Base-by-base conservation (phyloP, 2,888 invertebrate species). In the Pilophorus perplexus region DNA sequence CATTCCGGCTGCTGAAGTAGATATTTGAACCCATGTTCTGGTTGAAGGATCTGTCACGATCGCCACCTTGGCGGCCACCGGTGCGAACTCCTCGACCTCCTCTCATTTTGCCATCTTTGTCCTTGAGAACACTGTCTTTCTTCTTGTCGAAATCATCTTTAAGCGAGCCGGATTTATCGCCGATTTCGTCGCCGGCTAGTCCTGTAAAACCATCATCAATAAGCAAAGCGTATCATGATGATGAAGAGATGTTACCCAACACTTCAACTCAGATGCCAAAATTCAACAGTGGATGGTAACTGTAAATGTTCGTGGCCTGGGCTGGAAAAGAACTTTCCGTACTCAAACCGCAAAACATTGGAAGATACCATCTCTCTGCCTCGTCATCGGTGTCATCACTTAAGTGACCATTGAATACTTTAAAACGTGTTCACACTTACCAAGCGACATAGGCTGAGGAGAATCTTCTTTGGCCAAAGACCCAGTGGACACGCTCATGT, bases 91-190 rank as follows among this genome's bases (percentile, higher is more conserved):
- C 59, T 22, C 55, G 55, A 3, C 37, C 55, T 6, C 37, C 37
- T 3, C 37, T 22, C 10, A 20, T 55, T 37, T 59, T 59, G 5
- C 59, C 59, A 10, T 59, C 59, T 40, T 42, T 59, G 23, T 59
- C 42, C 18, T 40, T 40, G 4, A 42, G 23, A 27, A 40, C 25
- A 12, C 59, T 28, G 8, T 59, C 59, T 42, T 42, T 59, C 27
- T 59, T 59, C 40, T 59, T 59, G 18, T 59, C 59, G 27, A 40
- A 59, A 23, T 14, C n/a, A 25, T 42, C 14, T 23, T 59, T 44
- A n/a, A 42, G 42, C 20, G 40, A 42, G 3, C 14, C 3, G 8
- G 59, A 42, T 40, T 59, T 59, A 8, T 59, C 59, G 27, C 25
- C 25, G 2, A 40, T 14, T 14, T 59, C 59, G 10, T 59, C 59